phyloP scores from a whole-genome alignment of 2,113 vertebrate species.

The Tychaedon coryphoeus region DNA sequence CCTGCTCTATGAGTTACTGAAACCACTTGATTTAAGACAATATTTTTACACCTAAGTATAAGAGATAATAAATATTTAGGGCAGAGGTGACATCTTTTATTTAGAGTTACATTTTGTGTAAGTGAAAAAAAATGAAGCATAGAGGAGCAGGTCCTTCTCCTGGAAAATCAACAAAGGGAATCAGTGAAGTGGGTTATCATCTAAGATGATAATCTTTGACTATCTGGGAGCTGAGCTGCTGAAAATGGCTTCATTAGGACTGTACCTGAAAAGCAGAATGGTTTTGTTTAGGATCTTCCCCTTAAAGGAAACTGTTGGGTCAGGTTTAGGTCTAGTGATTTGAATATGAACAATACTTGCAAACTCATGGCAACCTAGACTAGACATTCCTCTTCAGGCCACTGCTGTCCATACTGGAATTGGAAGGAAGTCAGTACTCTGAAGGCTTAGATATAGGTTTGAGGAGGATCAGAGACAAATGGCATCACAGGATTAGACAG shows the following conservation, averaged over 20 bases:
- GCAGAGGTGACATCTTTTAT: background rate
- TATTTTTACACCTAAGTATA: background rate
- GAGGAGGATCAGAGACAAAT: background rate
- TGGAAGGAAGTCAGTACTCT: background rate
- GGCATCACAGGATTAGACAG: background rate
- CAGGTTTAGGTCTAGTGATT: background rate
- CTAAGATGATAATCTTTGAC: background rate
- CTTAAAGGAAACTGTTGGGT: background rate
- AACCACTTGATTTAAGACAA: background rate
- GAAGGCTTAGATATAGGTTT: background rate
- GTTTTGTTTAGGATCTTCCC: background rate
- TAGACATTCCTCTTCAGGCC: background rate
- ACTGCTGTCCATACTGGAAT: background rate
- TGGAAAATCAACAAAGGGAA: background rate
- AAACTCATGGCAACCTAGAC: background rate
- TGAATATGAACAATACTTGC: background rate
- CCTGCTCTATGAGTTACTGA: background rate
- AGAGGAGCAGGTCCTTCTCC: background rate
- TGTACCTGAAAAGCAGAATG: background rate
- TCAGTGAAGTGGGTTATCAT: background rate
- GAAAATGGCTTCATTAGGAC: background rate
- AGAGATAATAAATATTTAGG: background rate
- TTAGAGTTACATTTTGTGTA: background rate
- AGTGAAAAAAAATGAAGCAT: background rate
- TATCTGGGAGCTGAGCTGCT: background rate